Evolutionary conservation across 1,140 invertebrate species (phyloP), one percentile per base, ranked within the genome.

Genomic region (Cotesia chilonis): DNA sequence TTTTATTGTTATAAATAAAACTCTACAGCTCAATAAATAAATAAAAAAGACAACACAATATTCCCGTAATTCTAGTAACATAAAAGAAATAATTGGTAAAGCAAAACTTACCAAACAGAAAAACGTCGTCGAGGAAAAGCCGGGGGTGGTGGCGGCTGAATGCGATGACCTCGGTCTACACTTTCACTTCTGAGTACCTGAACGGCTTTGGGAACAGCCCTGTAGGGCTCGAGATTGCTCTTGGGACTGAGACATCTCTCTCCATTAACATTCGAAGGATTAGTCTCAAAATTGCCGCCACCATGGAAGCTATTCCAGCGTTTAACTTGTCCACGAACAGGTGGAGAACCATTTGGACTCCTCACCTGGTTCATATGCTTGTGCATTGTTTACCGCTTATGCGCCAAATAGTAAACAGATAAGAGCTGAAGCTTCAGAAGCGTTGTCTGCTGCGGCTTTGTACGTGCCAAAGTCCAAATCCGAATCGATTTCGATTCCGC

Each of bases 301-400:
- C 82, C 84, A 70, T 89, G 88, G 74, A 89, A 89, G 71, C 88
- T 89, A 80, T 89, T 89, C 88, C 89, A 90, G 73, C 89, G 81
- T 41, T 88, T 82, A 68, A 89, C 88, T 12, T 88, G 87, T 61
- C 84, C 85, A 51, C 84, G 81, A 74, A 61, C 79, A 60, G 64
- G 70, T 57, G 71, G 36, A 28, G 63, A 71, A 76, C 77, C 75
- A 77, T 76, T 70, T 59, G 77, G 75, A 60, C 80, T 79, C 57
- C 81, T 79, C 51, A 83, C 77, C 70, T 87, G 85, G 71, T 71
- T 83, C 63, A 83, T 85, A 68, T 84, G 83, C 71, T 86, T 87
- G 79, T 85, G 84, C 84, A 85, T 87, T 17, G 63, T 78, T 72
- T 68, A 35, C 28, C n/a, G 10, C 9, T 17, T 12, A 41, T 20